Percentiles rank a stretch among this genome's conserved stretches.
Evolutionary conservation across 2,888 invertebrate genomes (phyloP).

Genomic region (Dasypolia templi): DNA sequence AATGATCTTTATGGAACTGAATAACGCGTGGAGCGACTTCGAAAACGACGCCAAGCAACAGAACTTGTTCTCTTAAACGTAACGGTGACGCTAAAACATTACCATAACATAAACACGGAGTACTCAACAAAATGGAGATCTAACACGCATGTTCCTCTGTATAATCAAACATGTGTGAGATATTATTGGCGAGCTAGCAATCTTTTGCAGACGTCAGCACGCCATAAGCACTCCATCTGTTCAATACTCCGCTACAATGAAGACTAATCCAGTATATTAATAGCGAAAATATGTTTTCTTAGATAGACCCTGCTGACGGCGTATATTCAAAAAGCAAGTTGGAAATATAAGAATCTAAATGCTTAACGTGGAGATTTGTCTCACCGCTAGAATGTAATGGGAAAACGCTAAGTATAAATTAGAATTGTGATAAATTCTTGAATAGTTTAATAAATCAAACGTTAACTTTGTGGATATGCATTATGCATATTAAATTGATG

Average conservation of each 20-base stretch:
- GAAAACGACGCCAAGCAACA: conserved; percentile 96
- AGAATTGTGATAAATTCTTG: conserved; percentile 66
- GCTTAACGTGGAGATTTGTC: conserved; percentile 52
- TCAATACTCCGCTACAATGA: conserved; percentile 38
- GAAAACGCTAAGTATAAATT: conserved; percentile 50
- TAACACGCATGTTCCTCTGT: conserved; percentile 8
- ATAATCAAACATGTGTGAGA: conserved; percentile 5
- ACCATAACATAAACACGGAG: conserved; percentile 31
- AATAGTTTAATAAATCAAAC: conserved; percentile 58
- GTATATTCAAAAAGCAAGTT: conserved; percentile 52
- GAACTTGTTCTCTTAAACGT: conserved; percentile 88
- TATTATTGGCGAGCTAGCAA: not conserved
- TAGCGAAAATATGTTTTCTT: conserved; percentile 53
- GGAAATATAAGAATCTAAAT: conserved; percentile 51
- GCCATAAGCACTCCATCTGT: conserved; percentile 29
- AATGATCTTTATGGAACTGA: conserved; percentile 99
- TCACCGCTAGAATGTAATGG: conserved; percentile 40
- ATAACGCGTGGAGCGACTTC: conserved; percentile 99
- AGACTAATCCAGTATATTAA: conserved; percentile 46
- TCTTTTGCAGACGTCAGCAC: not conserved
- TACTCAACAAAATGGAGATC: conserved; percentile 41
- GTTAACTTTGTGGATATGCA: conserved; percentile 50
- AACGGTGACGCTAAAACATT: conserved; percentile 46
- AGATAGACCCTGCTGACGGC: conserved; percentile 43
- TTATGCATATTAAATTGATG: conserved; percentile 51